A percentile compares a stretch with the other conserved stretches of the same genome.
phyloP scores from a whole-genome alignment of 2,113 vertebrate species.

The Pyrgilauda ruficollis region DNA sequence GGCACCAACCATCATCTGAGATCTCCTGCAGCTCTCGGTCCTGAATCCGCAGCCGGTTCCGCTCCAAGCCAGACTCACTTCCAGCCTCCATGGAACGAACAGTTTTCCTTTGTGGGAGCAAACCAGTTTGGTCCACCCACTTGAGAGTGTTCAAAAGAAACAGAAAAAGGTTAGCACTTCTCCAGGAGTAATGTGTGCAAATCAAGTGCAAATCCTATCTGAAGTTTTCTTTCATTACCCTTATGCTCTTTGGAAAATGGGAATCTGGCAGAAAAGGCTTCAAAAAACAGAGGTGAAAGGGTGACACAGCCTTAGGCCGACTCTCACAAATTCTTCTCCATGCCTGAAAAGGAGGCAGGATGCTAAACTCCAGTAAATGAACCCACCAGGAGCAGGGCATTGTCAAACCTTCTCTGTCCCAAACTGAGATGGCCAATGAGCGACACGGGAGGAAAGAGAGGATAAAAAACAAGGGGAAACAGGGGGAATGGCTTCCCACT shows the following conservation, averaged over 20 bases:
- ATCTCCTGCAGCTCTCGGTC: constrained; percentile 95
- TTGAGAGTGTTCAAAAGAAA: constrained; percentile 39
- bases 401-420: background rate
- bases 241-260: background rate
- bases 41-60: constrained; percentile 84
- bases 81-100: background rate
- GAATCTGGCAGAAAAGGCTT: background rate
- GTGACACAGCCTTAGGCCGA: background rate
- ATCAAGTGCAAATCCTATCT: background rate
- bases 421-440: background rate
- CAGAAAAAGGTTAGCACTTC: background rate
- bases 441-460: background rate
- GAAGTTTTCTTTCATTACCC: background rate
- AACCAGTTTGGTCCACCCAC: constrained; percentile 87
- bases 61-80: constrained; percentile 17
- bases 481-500: background rate
- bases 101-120: constrained; percentile 50
- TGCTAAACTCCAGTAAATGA: background rate
- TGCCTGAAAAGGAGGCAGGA: background rate
- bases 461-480: background rate
- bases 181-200: background rate
- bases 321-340: background rate
- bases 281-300: background rate
- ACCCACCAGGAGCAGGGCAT: background rate
- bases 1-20: constrained; percentile 91